A percentile compares a stretch with the other conserved stretches of the same genome.
phyloP scores from a whole-genome alignment of 2,113 vertebrate genomes.

The Upupa epops region DNA sequence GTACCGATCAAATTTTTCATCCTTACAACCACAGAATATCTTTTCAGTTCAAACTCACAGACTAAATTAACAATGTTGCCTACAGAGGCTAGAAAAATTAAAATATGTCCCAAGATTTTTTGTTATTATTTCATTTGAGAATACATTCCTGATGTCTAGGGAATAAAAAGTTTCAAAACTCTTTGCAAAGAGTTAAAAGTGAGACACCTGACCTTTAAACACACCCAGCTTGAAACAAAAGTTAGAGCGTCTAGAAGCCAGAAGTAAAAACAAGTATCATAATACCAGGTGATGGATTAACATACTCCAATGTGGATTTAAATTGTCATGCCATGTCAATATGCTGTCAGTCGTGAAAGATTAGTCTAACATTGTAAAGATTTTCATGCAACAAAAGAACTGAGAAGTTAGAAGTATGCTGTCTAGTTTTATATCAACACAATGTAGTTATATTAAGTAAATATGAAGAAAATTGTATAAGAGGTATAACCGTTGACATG shows the following conservation, averaged over 20 bases:
- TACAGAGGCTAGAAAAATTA: neutral
- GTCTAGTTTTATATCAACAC: slow-evolving; percentile 75
- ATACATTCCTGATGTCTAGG: neutral
- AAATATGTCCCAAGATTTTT: neutral
- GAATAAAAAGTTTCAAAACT: slow-evolving; percentile 35
- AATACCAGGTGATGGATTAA: slow-evolving; percentile 75
- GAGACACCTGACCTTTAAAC: slow-evolving; percentile 56
- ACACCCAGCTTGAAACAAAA: slow-evolving; percentile 67
- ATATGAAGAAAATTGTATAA: slow-evolving; percentile 70
- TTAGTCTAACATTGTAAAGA: slow-evolving; percentile 74
- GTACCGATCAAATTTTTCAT: neutral
- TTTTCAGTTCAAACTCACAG: neutral
- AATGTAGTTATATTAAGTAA: slow-evolving; percentile 70
- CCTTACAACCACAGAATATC: neutral
- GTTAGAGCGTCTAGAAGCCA: slow-evolving; percentile 53
- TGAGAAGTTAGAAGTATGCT: slow-evolving; percentile 73
- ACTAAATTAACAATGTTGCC: neutral
- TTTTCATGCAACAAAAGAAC: slow-evolving; percentile 73
- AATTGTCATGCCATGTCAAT: slow-evolving; percentile 74
- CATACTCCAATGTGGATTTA: slow-evolving; percentile 72
- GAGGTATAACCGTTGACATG: slow-evolving; percentile 75
- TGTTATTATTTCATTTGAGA: neutral
- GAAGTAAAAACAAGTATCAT: slow-evolving; percentile 52
- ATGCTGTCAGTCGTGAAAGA: slow-evolving; percentile 75
- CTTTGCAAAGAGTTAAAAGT: slow-evolving; percentile 29